Evolutionary conservation across 2,113 vertebrate genomes (phyloP), one percentile per base, ranked within the genome.

Genomic region (Lampris incognitus): DNA sequence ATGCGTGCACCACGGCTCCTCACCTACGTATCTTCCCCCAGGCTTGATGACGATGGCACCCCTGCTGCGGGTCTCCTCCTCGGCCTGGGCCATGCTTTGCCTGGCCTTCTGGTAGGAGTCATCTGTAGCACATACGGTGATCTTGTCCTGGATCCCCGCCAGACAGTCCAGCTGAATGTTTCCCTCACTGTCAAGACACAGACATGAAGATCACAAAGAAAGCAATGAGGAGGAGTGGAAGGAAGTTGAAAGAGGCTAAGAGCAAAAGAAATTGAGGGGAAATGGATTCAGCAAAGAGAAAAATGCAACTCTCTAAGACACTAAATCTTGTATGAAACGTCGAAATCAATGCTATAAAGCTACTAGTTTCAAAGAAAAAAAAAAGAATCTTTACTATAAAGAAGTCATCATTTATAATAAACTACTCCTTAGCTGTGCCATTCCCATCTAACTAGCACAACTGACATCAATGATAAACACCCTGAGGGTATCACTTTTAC

Each of bases 61-160:
- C 1, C 97, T 94, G 80, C 97, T 99, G 49, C 98, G 96, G 0
- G 97, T 98, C 92, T 99, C 98, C 93, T 98, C 97, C 90, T 99
- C 97, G 0, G 95, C 98, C 92, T 97, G 97, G 0, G 98, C 97
- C 98, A 99, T 97, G 93, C 94, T 98, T 75, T 99, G 96, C 66
- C 96, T 94, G 0, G 98, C 97, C 87, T 98, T 98, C 92, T 99
- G 97, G 92, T 99, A 99, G 48, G 98, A 99, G 78, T 99, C 98
- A 0, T 99, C 98, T 0, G 97, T 99, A 83, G 98, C 98, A 0
- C 97, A 97, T 77, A 99, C 97, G 0, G 98, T 99, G 90, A 99
- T 97, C 87, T 99, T 99, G 88, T 99, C 97, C 93, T 98, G 97
- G 90, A 99, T 97, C 83, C 95, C 96, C 64, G 97, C 98, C 78